Evolutionary conservation across 2,888 invertebrate species (phyloP).

Genomic region (Microdon myrmicae): DNA sequence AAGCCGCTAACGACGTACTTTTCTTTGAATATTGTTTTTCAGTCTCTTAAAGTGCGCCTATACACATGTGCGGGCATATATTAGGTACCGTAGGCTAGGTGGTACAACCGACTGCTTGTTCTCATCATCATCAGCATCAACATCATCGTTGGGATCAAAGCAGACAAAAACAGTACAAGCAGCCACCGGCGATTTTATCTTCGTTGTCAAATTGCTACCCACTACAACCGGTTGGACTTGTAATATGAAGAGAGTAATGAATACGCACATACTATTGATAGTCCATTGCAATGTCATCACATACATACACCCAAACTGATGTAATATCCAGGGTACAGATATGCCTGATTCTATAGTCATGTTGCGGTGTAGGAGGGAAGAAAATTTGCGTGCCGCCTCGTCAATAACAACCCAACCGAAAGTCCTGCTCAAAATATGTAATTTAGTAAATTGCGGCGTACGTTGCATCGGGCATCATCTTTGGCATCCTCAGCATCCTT

Average conservation of each 20-base stretch:
- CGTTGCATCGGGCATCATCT: conserved; percentile 42
- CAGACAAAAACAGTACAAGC: too few species aligned
- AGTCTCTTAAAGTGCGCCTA: conserved; percentile 37
- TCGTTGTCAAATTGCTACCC: conserved; percentile 49
- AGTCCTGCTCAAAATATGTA: conserved; percentile 54
- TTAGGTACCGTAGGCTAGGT: conserved; percentile 17
- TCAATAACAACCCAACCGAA: conserved; percentile 52
- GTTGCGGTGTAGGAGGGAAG: conserved; percentile 44
- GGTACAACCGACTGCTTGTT: too few species aligned
- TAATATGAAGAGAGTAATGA: conserved; percentile 46
- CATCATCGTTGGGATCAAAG: conserved; percentile 11
- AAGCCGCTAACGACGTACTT: too few species aligned
- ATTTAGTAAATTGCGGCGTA: conserved; percentile 55
- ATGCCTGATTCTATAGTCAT: too few species aligned
- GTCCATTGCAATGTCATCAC: conserved; percentile 44
- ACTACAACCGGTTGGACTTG: conserved; percentile 35
- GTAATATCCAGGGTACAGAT: neutral
- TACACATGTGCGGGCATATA: conserved; percentile 9
- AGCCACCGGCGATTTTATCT: conserved; percentile 38
- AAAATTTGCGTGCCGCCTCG: conserved; percentile 51
- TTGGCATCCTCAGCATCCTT: conserved; percentile 27
- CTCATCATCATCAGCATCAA: conserved; percentile 10
- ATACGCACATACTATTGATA: conserved; percentile 42
- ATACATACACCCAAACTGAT: neutral
- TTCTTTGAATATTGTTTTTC: too few species aligned